Evolutionary conservation across 2,888 invertebrate species (phyloP).

Genomic region (Acrocera orbiculus): DNA sequence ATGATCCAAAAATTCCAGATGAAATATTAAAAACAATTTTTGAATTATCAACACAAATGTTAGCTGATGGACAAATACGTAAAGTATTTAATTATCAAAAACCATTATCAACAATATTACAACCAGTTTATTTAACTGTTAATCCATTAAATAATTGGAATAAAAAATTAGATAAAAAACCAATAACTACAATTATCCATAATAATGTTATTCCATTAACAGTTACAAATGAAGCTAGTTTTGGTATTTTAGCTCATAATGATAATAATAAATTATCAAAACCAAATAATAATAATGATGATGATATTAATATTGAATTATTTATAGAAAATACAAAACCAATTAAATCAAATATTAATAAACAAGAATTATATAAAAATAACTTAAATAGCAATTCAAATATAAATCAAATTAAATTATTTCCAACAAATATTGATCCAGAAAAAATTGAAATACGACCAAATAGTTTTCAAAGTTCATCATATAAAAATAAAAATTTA

Average conservation of each 20-base stretch:
- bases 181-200: constrained; percentile 25
- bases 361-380: constrained; percentile 1
- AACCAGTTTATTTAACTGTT: constrained; percentile 22
- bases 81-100: constrained; percentile 18
- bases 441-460: too few relatives aligned
- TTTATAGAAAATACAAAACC: too few relatives aligned
- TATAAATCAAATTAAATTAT: too few relatives aligned
- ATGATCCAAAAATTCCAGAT: constrained; percentile 26
- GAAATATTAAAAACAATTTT: constrained; percentile 29
- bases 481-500: too few relatives aligned
- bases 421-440: too few relatives aligned
- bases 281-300: too few relatives aligned
- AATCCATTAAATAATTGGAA: background rate
- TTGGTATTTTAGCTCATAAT: too few relatives aligned
- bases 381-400: background rate
- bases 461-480: too few relatives aligned
- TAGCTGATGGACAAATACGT: constrained; percentile 26
- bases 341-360: too few relatives aligned
- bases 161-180: constrained; percentile 12
- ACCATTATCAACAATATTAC: constrained; percentile 22
- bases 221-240: too few relatives aligned
- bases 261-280: too few relatives aligned
- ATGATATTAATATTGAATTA: too few relatives aligned
- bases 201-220: constrained; percentile 27
- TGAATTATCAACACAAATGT: constrained; percentile 30